Conservation (phyloP, 2,113 vertebrate genomes). For the Otus sunia region DNA sequence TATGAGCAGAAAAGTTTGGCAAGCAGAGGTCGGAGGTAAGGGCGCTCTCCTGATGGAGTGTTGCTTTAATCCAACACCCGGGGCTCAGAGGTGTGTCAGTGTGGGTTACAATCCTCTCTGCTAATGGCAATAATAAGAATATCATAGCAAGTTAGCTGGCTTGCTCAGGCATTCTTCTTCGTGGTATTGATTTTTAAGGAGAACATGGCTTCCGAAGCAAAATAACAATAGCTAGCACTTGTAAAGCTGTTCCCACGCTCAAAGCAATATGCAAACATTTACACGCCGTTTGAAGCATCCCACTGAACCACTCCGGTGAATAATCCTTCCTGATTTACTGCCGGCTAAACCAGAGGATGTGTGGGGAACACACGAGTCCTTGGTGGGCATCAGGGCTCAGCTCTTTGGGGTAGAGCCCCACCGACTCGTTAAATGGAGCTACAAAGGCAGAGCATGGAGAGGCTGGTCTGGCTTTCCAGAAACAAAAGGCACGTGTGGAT, state of each 20-base stretch:
- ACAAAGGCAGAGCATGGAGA: not conserved
- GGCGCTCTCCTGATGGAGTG: not conserved
- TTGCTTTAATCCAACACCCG: not conserved
- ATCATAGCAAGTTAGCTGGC: not conserved
- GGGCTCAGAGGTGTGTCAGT: not conserved
- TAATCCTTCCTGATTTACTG: not conserved
- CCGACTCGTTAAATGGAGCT: accelerated
- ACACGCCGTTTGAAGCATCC: not conserved
- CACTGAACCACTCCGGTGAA: not conserved
- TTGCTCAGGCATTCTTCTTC: not conserved
- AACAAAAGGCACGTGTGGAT: not conserved
- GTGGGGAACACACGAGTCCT: not conserved
- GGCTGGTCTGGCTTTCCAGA: not conserved
- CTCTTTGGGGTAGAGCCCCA: accelerated
- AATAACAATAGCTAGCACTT: not conserved
- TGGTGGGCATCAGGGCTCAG: not conserved
- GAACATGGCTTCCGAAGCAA: not conserved
- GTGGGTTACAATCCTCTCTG: not conserved
- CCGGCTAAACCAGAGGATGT: not conserved
- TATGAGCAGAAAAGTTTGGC: not conserved
- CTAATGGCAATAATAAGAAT: accelerated
- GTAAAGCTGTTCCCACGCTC: not conserved
- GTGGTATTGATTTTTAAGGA: not conserved
- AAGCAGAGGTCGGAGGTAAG: not conserved
- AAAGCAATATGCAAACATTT: not conserved